Conservation (phyloP, 2,888 invertebrate species). For the Cheilosia impressa region DNA sequence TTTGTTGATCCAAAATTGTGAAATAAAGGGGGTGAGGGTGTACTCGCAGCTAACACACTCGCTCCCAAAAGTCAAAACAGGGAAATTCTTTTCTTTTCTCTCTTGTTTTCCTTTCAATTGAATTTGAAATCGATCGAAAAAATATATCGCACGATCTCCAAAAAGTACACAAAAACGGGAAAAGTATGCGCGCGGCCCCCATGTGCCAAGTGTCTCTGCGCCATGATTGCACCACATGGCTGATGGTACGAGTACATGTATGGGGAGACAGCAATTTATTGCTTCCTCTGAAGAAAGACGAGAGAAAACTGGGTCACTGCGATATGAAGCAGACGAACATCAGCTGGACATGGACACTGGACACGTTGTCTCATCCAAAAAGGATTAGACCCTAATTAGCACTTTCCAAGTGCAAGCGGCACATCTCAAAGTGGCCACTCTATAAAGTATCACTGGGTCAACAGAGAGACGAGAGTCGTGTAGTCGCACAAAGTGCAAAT, state of each 20-base stretch:
- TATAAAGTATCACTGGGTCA: constrained; percentile 43
- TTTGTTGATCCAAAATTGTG: constrained; percentile 55
- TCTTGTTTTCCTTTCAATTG: constrained; percentile 54
- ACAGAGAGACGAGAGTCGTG: constrained; percentile 24
- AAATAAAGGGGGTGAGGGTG: constrained; percentile 24
- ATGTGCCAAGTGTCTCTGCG: constrained; percentile 66
- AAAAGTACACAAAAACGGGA: constrained; percentile 19
- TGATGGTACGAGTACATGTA: not conserved
- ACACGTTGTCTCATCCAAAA: not conserved
- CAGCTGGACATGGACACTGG: constrained; percentile 59
- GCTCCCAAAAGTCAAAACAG: constrained; percentile 48
- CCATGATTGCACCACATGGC: constrained; percentile 36
- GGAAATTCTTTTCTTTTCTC: constrained; percentile 40
- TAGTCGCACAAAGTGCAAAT: constrained; percentile 43
- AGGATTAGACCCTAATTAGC: constrained; percentile 68
- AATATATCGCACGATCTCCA: constrained; percentile 55
- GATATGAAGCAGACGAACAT: constrained; percentile 31
- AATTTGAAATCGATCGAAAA: constrained; percentile 70
- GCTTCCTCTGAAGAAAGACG: constrained; percentile 46
- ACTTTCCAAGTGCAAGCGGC: constrained; percentile 62
- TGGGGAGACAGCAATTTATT: constrained; percentile 61
- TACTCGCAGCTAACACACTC: not conserved
- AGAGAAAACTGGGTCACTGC: constrained; percentile 54
- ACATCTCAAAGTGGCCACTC: constrained; percentile 52
- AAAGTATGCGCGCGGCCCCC: constrained; percentile 22